These are phyloP conservation scores for Ornithorhynchus anatinus DNA, from an alignment of 2,113 vertebrate species.

Conservation along the genomic window DNA sequence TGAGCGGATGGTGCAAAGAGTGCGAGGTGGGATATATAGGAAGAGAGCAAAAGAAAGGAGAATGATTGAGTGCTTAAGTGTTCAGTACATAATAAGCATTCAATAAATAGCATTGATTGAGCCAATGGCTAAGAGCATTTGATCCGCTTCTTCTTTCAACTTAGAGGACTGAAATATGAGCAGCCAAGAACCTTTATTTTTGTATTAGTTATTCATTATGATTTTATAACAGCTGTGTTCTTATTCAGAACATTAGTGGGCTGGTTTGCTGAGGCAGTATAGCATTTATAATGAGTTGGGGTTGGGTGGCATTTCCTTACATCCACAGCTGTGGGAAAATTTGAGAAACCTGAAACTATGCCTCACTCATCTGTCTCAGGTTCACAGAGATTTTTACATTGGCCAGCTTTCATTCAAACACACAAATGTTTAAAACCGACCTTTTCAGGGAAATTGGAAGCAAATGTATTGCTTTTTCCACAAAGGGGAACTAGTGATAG, in stretches of 20 bases:
- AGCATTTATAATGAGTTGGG: not conserved
- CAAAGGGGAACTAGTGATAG: not conserved
- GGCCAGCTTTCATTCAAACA: not conserved
- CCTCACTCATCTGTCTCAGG: not conserved
- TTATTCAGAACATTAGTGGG: not conserved
- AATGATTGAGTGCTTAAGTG: too few relatives aligned
- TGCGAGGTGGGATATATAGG: too few relatives aligned
- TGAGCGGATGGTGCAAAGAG: too few relatives aligned
- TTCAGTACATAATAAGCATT: too few relatives aligned
- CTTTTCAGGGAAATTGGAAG: not conserved
- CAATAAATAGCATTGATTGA: too few relatives aligned
- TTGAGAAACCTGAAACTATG: not conserved
- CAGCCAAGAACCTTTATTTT: too few relatives aligned
- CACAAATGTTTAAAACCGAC: not conserved
- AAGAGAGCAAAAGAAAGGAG: too few relatives aligned
- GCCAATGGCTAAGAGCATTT: too few relatives aligned
- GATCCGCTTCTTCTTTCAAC: too few relatives aligned
- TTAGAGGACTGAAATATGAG: too few relatives aligned
- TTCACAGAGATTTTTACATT: not conserved
- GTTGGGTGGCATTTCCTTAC: too few relatives aligned
- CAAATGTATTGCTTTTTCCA: not conserved
- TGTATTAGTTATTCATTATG: too few relatives aligned
- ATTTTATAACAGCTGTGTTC: not conserved
- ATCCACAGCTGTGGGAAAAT: not conserved
- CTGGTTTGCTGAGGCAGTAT: not conserved